phyloP scores from a whole-genome alignment of 2,888 invertebrate species.

The Xylota sylvarum region DNA sequence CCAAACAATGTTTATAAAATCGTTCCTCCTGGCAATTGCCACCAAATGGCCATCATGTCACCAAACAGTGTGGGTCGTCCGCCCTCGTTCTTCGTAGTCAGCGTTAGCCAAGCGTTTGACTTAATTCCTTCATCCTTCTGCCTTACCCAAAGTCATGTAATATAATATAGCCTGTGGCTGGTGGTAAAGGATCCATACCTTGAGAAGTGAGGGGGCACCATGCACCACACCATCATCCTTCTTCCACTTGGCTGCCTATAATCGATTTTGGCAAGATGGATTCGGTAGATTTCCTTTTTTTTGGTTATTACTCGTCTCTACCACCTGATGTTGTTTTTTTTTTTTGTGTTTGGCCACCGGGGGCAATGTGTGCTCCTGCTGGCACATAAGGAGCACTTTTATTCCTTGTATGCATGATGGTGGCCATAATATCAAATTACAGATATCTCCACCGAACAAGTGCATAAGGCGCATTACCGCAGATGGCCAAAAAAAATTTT shows the following conservation, averaged over 20 bases:
- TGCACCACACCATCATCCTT: constrained; percentile 55
- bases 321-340: constrained; percentile 51
- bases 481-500: constrained; percentile 61
- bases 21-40: background rate
- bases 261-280: constrained; percentile 76
- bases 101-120: constrained; percentile 53
- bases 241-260: constrained; percentile 70
- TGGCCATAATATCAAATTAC: constrained; percentile 71
- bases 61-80: background rate
- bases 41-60: background rate
- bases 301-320: constrained; percentile 24
- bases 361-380: constrained; percentile 27
- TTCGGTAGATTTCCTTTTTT: constrained; percentile 28
- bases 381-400: constrained; percentile 6
- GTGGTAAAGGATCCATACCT: constrained; percentile 40
- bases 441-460: constrained; percentile 45
- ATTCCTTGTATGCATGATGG: constrained; percentile 39
- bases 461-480: constrained; percentile 64
- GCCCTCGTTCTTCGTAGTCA: constrained; percentile 21
- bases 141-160: constrained; percentile 51
- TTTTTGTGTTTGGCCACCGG: constrained; percentile 21
- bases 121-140: constrained; percentile 57
- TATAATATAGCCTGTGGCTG: constrained; percentile 63
- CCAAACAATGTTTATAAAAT: constrained; percentile 46
- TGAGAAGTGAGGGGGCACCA: constrained; percentile 35